Percentiles rank a stretch among this genome's conserved stretches.
Evolutionary conservation across 2,797 vertebrate genomes (phyloP).

Genomic region (Notolepis coatsorum): DNA sequence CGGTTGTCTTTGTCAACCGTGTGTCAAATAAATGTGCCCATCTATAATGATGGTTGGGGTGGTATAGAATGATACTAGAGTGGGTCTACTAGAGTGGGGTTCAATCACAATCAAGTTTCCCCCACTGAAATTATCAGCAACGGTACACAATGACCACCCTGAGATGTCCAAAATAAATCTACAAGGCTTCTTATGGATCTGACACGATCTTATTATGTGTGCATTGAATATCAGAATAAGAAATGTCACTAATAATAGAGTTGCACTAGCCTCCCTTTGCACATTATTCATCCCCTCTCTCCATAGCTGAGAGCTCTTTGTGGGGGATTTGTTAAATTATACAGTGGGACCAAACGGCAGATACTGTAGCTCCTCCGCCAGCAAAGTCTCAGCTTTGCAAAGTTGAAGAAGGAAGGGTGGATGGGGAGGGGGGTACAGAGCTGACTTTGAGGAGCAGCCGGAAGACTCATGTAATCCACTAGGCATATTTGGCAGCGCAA

Average conservation of each 20-base stretch:
- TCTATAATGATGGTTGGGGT: too few relatives aligned
- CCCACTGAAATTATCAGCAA: slow-evolving; percentile 36
- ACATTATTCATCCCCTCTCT: slow-evolving; percentile 29
- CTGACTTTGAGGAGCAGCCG: slow-evolving; percentile 68
- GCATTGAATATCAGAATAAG: background rate
- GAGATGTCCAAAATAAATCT: background rate
- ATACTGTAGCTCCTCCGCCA: slow-evolving; percentile 59
- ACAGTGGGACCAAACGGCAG: slow-evolving; percentile 52
- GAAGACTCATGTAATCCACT: slow-evolving; percentile 72
- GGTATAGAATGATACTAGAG: too few relatives aligned
- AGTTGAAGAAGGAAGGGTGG: slow-evolving; percentile 58
- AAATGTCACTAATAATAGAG: slow-evolving; percentile 20
- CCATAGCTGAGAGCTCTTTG: slow-evolving; percentile 51
- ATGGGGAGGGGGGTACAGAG: slow-evolving; percentile 17
- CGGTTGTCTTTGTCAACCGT: slow-evolving; percentile 18
- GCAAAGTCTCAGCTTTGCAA: slow-evolving; percentile 65
- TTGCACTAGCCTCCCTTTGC: slow-evolving; percentile 25
- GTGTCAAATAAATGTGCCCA: too few relatives aligned
- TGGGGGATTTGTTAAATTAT: slow-evolving; percentile 71
- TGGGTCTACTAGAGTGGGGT: too few relatives aligned
- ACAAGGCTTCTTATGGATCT: slow-evolving; percentile 18
- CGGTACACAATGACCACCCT: background rate
- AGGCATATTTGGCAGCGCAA: slow-evolving; percentile 71
- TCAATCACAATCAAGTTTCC: too few relatives aligned
- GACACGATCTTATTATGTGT: slow-evolving; percentile 18